Percentiles rank a stretch among this genome's conserved stretches.
Conservation (phyloP, 1,140 invertebrate species). For the Zaprionus tsacasi region DNA sequence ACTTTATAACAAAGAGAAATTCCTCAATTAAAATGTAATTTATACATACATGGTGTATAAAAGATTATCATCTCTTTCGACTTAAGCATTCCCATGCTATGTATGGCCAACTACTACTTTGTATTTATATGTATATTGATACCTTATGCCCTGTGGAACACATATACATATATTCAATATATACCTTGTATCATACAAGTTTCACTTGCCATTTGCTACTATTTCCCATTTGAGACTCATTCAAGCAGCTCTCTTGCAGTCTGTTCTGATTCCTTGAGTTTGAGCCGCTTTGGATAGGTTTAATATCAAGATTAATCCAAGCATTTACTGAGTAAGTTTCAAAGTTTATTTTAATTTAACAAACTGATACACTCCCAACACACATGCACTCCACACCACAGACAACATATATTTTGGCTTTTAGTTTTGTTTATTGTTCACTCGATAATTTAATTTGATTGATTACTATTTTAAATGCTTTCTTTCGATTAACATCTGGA, state of each 20-base stretch:
- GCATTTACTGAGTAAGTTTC: conserved; percentile 63
- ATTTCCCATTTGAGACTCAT: conserved; percentile 30
- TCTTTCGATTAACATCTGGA: background rate
- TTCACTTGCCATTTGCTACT: conserved; percentile 36
- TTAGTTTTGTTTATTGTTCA: conserved; percentile 7
- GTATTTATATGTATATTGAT: conserved; percentile 10
- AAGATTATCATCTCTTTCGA: background rate
- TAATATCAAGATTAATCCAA: conserved; percentile 46
- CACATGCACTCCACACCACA: conserved; percentile 13
- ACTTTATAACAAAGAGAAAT: too few relatives aligned
- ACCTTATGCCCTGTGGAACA: background rate
- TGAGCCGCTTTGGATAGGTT: conserved; percentile 26
- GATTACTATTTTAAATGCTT: background rate
- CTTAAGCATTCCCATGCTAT: background rate
- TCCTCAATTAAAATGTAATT: too few relatives aligned
- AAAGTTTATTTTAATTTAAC: conserved; percentile 26
- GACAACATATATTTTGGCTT: conserved; percentile 23
- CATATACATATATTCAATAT: too few relatives aligned
- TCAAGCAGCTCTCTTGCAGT: conserved; percentile 43
- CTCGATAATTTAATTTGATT: conserved; percentile 4
- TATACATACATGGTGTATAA: background rate
- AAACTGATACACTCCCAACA: conserved; percentile 8
- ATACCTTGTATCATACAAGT: conserved; percentile 16
- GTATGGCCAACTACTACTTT: background rate
- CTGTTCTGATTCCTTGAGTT: conserved; percentile 44